A percentile compares a stretch with the other conserved stretches of the same genome.
Conservation (phyloP, 2,888 invertebrate genomes). For the Dryocosmus kuriphilus region DNA sequence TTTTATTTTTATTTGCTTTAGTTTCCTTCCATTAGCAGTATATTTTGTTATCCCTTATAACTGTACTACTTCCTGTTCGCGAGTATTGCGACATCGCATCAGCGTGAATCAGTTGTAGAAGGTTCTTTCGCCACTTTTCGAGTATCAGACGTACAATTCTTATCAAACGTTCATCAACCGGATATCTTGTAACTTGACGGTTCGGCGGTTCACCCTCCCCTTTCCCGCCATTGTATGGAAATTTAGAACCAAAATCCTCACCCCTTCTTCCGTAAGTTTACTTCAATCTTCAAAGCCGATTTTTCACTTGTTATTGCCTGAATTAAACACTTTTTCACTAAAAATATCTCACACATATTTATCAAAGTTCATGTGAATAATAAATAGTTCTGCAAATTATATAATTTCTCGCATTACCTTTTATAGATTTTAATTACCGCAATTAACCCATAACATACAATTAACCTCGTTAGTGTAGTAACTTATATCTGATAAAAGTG, state of each 20-base stretch:
- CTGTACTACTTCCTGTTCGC: conserved; percentile 31
- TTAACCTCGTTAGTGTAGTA: conserved; percentile 1
- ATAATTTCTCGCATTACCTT: conserved; percentile 2
- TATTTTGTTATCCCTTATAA: conserved; percentile 22
- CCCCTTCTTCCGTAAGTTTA: conserved; percentile 41
- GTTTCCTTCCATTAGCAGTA: background rate
- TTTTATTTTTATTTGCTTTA: background rate
- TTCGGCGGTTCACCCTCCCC: conserved; percentile 56
- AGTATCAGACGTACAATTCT: conserved; percentile 44
- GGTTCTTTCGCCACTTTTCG: conserved; percentile 62
- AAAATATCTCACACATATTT: background rate
- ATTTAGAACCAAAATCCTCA: conserved; percentile 62
- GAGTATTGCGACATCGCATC: conserved; percentile 38
- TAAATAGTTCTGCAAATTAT: background rate
- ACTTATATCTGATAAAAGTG: background rate
- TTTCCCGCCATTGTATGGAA: conserved; percentile 74
- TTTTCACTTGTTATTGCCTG: background rate
- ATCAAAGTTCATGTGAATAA: background rate
- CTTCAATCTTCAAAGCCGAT: background rate
- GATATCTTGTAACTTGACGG: conserved; percentile 72
- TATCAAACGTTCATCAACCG: conserved; percentile 66
- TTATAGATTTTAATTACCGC: background rate
- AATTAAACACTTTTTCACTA: background rate
- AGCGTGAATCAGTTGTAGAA: conserved; percentile 37
- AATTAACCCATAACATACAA: conserved; percentile 3